Evolutionary conservation across 2,797 vertebrate genomes (phyloP).

Genomic region (Crocidura indochinensis): DNA sequence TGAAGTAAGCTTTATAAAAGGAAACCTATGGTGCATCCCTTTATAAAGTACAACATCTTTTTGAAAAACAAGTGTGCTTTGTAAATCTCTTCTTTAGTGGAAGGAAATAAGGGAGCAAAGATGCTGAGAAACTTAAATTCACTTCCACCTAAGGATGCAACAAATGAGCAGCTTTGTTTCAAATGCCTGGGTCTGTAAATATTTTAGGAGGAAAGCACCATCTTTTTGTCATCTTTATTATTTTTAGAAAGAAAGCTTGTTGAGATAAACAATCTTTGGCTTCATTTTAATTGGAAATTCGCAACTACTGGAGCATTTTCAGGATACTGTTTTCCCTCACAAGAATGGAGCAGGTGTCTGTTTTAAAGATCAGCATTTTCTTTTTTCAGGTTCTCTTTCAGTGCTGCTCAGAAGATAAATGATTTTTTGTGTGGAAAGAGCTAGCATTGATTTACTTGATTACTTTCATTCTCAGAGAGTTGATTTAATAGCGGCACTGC

Average conservation of each 20-base stretch:
- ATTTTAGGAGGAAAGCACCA: conserved; percentile 44
- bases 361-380: background rate
- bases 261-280: conserved; percentile 27
- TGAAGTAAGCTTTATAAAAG: conserved; percentile 59
- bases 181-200: conserved; percentile 51
- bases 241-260: conserved; percentile 34
- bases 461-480: background rate
- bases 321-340: background rate
- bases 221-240: background rate
- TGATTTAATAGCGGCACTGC: background rate
- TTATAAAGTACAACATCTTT: conserved; percentile 55
- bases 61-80: conserved; percentile 57
- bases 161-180: conserved; percentile 15
- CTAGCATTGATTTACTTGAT: background rate
- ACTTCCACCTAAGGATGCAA: background rate
- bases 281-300: conserved; percentile 61
- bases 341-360: conserved; percentile 18
- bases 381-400: conserved; percentile 48
- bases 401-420: conserved; percentile 30
- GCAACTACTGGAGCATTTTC: conserved; percentile 55
- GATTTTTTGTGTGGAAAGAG: conserved; percentile 18
- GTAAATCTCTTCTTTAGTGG: conserved; percentile 54
- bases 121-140: background rate
- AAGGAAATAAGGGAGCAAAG: background rate
- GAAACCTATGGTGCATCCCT: conserved; percentile 54